Percentiles rank a stretch among this genome's conserved stretches.
phyloP scores from a whole-genome alignment of 2,797 vertebrate species.

The Percopsis omiscomaycus region DNA sequence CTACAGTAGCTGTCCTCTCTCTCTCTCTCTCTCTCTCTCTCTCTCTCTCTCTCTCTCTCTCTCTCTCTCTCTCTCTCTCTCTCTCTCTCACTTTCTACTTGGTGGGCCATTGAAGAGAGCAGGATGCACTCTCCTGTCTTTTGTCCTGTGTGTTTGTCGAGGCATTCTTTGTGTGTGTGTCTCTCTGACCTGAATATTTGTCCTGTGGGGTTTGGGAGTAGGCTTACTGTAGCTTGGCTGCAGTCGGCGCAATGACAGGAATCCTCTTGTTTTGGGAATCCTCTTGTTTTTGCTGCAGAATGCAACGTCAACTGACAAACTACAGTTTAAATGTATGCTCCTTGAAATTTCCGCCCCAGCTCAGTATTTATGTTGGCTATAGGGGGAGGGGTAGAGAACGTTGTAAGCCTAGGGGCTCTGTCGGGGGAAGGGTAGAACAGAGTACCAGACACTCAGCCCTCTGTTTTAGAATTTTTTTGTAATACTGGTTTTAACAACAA shows the following conservation, averaged over 20 bases:
- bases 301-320: no score
- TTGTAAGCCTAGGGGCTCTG: no score
- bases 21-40: constrained; percentile 5
- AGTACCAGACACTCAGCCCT: no score
- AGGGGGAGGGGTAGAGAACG: no score
- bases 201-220: constrained; percentile 5
- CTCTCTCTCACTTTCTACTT: neutral
- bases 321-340: no score
- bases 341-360: no score
- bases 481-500: no score
- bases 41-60: constrained; percentile 5
- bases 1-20: neutral
- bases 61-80: neutral
- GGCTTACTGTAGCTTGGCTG: constrained; percentile 7
- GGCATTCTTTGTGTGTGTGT: neutral
- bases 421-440: no score
- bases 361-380: no score
- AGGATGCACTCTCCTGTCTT: neutral
- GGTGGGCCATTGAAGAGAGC: neutral
- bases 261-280: neutral
- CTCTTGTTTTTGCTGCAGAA: neutral
- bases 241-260: neutral
- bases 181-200: constrained; percentile 19
- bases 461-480: no score
- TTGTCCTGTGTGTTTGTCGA: neutral